Evolutionary conservation across 2,888 invertebrate species (phyloP), one percentile per base, ranked within the genome.

Genomic region (Cephalotes varians): DNA sequence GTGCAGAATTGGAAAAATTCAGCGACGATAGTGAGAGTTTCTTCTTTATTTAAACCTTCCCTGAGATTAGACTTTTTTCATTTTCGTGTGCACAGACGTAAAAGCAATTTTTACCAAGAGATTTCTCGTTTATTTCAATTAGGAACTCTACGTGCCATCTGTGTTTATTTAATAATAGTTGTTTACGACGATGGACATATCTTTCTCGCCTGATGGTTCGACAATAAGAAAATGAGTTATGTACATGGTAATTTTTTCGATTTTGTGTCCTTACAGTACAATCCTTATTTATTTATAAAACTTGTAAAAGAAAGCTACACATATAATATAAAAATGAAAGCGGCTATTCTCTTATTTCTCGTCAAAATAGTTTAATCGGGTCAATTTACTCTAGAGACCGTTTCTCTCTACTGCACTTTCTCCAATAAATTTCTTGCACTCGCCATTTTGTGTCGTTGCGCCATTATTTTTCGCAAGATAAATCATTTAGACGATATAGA

Each of bases 391-490:
- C 76, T 65, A 56, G 69, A 69, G 71, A 58, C 31, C 54, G 34
- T 18, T 56, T 69, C 56, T 69, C 54, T 77, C n/a, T 25, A 12
- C n/a, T 56, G 21, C 40, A 69, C 77, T 69, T 77, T 79, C 77
- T 79, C 77, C 49, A 28, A 15, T n/a, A 12, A 71, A 58, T 58
- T 77, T 77, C 56, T 77, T 44, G 15, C 15, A 7, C 56, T 31
- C 31, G 44, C 10, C 2, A 51, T 65, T 76, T 51, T 9, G 40
- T 34, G 15, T 51, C 37, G 28, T 28, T 9, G 37, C 34, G n/a
- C 15, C 37, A n/a, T 56, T 54, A 77, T 67, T 18, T 54, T n/a
- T 21, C 3, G 2, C 44, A 21, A 28, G 7, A 28, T 51, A 28
- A 76, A 56, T 51, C 4, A 51, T 51, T 34, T 49, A 2, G 9